Conservation (phyloP, 2,113 vertebrate genomes). For the Cettia cetti region DNA sequence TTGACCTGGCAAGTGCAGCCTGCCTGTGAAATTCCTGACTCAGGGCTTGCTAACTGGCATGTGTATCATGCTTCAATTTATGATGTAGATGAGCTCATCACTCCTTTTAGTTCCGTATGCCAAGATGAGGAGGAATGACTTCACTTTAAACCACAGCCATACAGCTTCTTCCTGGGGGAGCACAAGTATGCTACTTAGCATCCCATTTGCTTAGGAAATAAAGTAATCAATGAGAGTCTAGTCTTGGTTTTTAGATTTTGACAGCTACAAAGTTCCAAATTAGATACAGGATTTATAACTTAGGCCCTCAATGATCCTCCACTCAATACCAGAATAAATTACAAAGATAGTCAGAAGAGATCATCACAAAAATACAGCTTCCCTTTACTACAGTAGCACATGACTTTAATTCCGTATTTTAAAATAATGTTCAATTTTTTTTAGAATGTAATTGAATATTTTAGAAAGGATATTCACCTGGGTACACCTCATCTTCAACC, state of each 20-base stretch:
- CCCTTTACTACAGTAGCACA: neutral
- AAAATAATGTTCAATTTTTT: neutral
- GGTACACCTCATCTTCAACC: constrained; percentile 83
- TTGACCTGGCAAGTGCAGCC: neutral
- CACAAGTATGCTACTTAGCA: neutral
- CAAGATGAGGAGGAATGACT: neutral
- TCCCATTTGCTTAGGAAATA: neutral
- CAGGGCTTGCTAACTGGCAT: neutral
- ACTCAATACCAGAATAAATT: neutral
- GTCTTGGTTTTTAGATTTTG: neutral
- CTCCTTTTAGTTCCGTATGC: neutral
- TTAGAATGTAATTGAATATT: neutral
- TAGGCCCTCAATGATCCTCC: neutral
- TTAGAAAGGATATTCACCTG: constrained; percentile 72
- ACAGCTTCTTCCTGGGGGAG: neutral
- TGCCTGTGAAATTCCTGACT: neutral
- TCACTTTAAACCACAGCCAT: neutral
- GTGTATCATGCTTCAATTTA: neutral
- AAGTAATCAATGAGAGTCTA: neutral
- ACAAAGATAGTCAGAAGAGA: neutral
- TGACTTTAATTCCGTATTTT: neutral
- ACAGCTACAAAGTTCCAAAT: neutral
- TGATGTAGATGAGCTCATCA: neutral
- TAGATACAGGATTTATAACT: neutral
- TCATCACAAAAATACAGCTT: neutral